These are phyloP conservation scores for Lepidurus packardi DNA, from an alignment of 1,140 invertebrate species.

Conservation along the genomic window DNA sequence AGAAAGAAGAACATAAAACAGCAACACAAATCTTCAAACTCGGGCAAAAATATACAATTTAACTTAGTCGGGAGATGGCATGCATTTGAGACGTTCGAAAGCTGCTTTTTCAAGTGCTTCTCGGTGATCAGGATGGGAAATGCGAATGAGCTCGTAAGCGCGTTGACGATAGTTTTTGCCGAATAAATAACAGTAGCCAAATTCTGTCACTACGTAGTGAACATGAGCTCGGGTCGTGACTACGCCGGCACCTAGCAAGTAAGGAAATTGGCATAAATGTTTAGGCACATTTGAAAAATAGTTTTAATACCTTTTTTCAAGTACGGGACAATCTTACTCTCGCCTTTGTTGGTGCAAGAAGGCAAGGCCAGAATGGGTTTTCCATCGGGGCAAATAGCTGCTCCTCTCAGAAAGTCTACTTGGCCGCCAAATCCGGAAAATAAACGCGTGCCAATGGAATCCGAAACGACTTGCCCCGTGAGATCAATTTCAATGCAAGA, in stretches of 20 bases:
- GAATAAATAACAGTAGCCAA: conserved; percentile 84
- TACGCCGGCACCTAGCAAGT: conserved; percentile 73
- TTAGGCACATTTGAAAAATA: background rate
- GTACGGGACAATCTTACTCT: conserved; percentile 79
- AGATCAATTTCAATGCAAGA: conserved; percentile 93
- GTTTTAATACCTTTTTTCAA: conserved; percentile 65
- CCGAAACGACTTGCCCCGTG: conserved; percentile 86
- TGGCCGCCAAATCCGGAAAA: conserved; percentile 89
- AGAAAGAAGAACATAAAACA: background rate
- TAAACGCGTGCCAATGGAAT: conserved; percentile 87
- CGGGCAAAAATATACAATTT: background rate
- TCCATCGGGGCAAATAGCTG: conserved; percentile 80
- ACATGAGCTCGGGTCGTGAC: conserved; percentile 87
- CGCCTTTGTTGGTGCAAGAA: conserved; percentile 76
- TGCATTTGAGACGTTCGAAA: conserved; percentile 78
- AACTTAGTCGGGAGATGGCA: conserved; percentile 58
- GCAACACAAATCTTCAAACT: background rate
- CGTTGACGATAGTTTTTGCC: conserved; percentile 82
- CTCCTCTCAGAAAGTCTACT: conserved; percentile 92
- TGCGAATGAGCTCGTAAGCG: conserved; percentile 79
- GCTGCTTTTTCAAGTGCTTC: conserved; percentile 79
- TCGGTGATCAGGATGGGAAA: conserved; percentile 84
- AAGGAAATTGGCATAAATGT: conserved; percentile 23
- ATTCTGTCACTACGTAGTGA: conserved; percentile 88
- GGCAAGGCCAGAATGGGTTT: conserved; percentile 91